Evolutionary conservation across 1,140 invertebrate genomes (phyloP), one percentile per base, ranked within the genome.

Genomic region (Atta cephalotes): DNA sequence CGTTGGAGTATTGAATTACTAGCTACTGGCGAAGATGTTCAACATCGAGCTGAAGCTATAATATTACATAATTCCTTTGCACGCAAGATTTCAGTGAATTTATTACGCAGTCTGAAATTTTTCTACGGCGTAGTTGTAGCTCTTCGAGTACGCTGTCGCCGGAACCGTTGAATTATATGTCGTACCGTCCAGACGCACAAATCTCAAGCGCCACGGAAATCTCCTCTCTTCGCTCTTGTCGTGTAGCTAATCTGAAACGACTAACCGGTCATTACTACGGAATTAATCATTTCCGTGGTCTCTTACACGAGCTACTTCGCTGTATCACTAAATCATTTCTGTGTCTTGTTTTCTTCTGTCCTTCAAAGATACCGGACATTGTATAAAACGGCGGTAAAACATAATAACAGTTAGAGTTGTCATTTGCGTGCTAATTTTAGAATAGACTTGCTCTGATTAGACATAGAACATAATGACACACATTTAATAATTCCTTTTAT

Each of bases 231-330:
- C 77, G 62, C 77, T 70, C 85, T 86, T 45, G 74, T 80, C 79
- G 79, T 28, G 71, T 87, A 88, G 90, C 90, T 93, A 92, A 92
- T 92, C 92, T 92, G 90, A 91, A 90, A 88, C 88, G 87, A 86
- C 85, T 89, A 88, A 90, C 89, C 87, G 89, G 92, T 93, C 93
- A 93, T 93, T 94, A 94, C 91, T 89, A 65, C 85, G 89, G 80
- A 94, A 93, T 93, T 93, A 93, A 94, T 94, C 92, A 93, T 93
- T 93, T 91, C 88, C 74, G 31, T 77, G 88, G 62, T 65, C 87
- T 87, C 62, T 74, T 88, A 84, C 87, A 88, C 78, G 82, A 81
- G 49, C 31, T 53, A 68, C 49, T 21, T 71, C 39, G 79, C 76
- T 58, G 68, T 80, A 77, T 72, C 86, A 81, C 80, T 90, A 89